Percentiles rank a stretch among this genome's conserved stretches.
phyloP scores from a whole-genome alignment of 2,888 invertebrate genomes.

The Drosophila acutilabella region DNA sequence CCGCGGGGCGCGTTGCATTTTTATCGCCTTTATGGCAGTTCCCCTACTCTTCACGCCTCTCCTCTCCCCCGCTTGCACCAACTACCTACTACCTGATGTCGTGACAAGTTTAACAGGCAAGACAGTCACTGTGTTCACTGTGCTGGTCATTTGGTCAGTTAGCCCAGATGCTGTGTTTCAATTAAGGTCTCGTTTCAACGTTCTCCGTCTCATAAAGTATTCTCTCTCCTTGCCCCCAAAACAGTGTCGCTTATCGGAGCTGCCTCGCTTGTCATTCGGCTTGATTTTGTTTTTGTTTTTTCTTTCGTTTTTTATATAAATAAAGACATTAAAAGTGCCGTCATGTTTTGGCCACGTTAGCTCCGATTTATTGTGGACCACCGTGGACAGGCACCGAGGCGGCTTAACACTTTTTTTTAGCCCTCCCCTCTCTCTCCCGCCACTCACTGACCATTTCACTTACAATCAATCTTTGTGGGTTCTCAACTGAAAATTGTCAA shows the following conservation, averaged over 20 bases:
- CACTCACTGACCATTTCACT: slow-evolving; percentile 58
- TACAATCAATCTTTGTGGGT: slow-evolving; percentile 71
- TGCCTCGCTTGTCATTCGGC: slow-evolving; percentile 69
- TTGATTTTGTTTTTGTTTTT: slow-evolving; percentile 75
- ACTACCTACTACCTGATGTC: slow-evolving; percentile 1
- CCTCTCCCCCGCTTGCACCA: not conserved
- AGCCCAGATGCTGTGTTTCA: slow-evolving; percentile 42
- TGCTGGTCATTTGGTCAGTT: slow-evolving; percentile 6
- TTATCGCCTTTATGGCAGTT: slow-evolving; percentile 80
- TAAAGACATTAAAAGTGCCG: slow-evolving; percentile 80
- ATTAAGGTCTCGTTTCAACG: slow-evolving; percentile 41
- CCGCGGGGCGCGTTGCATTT: slow-evolving; percentile 66
- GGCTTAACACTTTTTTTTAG: slow-evolving; percentile 76
- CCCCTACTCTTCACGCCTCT: not conserved
- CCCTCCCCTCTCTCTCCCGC: not conserved
- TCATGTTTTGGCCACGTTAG: slow-evolving; percentile 62
- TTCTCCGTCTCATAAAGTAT: slow-evolving; percentile 49
- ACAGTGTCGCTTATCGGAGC: slow-evolving; percentile 58
- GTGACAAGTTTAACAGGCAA: slow-evolving; percentile 23
- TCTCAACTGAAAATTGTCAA: slow-evolving; percentile 38
- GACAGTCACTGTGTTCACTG: slow-evolving; percentile 9
- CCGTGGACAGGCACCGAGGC: slow-evolving; percentile 60
- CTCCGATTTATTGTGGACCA: slow-evolving; percentile 75
- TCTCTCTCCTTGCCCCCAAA: slow-evolving; percentile 10
- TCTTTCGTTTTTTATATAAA: slow-evolving; percentile 76